phyloP scores from a whole-genome alignment of 2,888 invertebrate species.

The Orchestes rusci region DNA sequence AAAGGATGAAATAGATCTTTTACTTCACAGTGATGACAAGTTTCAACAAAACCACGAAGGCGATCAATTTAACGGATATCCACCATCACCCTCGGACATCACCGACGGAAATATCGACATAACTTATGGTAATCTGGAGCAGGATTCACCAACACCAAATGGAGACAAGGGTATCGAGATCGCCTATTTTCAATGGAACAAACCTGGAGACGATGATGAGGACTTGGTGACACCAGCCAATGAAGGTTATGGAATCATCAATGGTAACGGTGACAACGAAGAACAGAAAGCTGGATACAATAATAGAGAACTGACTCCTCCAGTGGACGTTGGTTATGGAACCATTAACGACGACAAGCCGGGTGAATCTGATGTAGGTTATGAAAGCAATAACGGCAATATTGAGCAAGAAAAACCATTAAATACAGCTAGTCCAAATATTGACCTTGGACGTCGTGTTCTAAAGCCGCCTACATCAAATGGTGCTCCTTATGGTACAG shows the following conservation, averaged over 20 bases:
- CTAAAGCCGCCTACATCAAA: background rate
- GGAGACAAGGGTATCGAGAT: background rate
- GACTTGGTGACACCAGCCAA: background rate
- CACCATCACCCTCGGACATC: no score
- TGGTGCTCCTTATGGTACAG: background rate
- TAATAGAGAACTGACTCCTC: background rate
- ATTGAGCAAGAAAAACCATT: background rate
- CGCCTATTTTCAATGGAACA: background rate
- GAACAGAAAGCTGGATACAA: background rate
- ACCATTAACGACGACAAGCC: no score
- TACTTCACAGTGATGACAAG: conserved; percentile 31
- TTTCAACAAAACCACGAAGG: conserved; percentile 31
- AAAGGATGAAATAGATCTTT: conserved; percentile 34
- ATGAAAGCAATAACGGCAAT: background rate
- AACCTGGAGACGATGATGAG: background rate
- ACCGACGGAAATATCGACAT: conserved; percentile 4
- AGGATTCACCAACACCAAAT: background rate
- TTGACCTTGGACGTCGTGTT: background rate
- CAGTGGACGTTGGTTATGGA: no score
- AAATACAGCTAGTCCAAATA: background rate
- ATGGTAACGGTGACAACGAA: background rate
- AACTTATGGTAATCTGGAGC: conserved; percentile 1
- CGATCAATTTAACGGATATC: no score
- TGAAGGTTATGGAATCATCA: conserved; percentile 7
- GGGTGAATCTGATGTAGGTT: no score